These are phyloP conservation scores for Clarias pachynema DNA, from an alignment of 2,797 vertebrate genomes.

Conservation along the genomic window DNA sequence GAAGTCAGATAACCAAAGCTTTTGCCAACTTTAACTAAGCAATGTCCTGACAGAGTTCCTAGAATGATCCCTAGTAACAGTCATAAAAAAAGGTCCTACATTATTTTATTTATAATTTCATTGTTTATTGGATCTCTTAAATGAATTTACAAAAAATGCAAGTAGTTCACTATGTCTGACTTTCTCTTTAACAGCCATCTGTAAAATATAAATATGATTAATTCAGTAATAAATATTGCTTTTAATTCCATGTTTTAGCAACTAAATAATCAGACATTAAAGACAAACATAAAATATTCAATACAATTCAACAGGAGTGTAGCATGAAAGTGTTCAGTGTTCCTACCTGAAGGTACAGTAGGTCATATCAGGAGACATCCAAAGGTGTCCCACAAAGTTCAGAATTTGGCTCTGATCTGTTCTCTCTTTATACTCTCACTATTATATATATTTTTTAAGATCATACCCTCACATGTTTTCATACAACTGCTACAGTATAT, in stretches of 20 bases:
- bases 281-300: neutral
- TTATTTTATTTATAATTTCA: neutral
- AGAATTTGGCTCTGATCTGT: no score
- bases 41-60: neutral
- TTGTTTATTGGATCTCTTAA: neutral
- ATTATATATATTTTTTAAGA: no score
- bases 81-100: neutral
- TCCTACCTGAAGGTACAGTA: no score
- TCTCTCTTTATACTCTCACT: no score
- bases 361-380: no score
- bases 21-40: neutral
- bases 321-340: neutral
- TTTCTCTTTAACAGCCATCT: neutral
- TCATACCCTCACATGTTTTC: no score
- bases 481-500: no score
- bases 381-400: no score
- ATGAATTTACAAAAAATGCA: neutral
- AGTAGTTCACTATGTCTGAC: neutral
- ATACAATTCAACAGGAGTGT: neutral
- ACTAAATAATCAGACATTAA: neutral
- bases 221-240: slow-evolving; percentile 2
- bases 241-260: slow-evolving; percentile 12
- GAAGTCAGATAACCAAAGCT: neutral
- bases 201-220: neutral
- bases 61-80: slow-evolving; percentile 13